A percentile compares a stretch with the other conserved stretches of the same genome.
These are phyloP conservation scores for Lapara coniferarum DNA, from an alignment of 2,888 invertebrate species.

Conservation along the genomic window DNA sequence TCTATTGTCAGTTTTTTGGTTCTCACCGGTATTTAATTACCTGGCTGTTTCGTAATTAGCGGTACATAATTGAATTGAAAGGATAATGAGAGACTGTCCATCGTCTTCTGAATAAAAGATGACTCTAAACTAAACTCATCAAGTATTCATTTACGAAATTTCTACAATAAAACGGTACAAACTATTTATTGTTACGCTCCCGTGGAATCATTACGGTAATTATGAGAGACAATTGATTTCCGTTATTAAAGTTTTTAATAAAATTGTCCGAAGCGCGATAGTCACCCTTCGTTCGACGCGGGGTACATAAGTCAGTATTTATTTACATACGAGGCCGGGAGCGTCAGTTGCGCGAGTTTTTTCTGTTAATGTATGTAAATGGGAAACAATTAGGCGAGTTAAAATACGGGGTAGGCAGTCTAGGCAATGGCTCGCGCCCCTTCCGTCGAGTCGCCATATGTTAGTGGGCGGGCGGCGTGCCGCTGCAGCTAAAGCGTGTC, in stretches of 20 bases:
- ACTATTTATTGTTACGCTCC: constrained; percentile 46
- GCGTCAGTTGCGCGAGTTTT: constrained; percentile 78
- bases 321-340: constrained; percentile 70
- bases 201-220: constrained; percentile 58
- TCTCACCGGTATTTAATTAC: constrained; percentile 78
- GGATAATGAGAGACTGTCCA: constrained; percentile 68
- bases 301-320: constrained; percentile 65
- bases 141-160: constrained; percentile 54
- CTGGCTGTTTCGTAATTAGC: constrained; percentile 73
- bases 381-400: constrained; percentile 83
- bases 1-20: constrained; percentile 76
- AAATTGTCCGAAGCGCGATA: constrained; percentile 56
- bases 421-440: constrained; percentile 78
- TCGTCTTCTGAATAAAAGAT: constrained; percentile 64
- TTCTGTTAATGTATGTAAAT: constrained; percentile 82
- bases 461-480: constrained; percentile 65
- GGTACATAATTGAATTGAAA: constrained; percentile 71
- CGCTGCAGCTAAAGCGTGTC: constrained; percentile 43
- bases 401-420: constrained; percentile 82
- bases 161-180: constrained; percentile 45
- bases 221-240: constrained; percentile 71
- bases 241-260: constrained; percentile 65
- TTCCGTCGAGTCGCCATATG: constrained; percentile 74
- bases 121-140: constrained; percentile 54
- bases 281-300: constrained; percentile 42